Evolutionary conservation across 2,888 invertebrate species (phyloP), one percentile per base, ranked within the genome.

Genomic region (Chaetogeoica ovagalla): DNA sequence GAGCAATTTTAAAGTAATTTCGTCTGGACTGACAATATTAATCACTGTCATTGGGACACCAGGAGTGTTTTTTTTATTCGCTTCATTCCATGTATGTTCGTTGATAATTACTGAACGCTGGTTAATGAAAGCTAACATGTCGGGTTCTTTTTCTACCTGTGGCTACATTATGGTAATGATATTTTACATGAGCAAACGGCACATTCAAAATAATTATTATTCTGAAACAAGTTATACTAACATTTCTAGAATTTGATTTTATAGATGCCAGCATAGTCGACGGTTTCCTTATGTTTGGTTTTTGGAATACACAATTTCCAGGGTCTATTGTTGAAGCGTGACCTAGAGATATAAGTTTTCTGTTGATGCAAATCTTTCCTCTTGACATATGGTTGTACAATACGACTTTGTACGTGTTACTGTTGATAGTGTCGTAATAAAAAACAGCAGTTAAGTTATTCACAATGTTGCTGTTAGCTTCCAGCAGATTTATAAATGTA

Each of bases 11-110:
- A 79, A 48, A 65, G 37, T 71, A 19, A 79, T 79, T 63, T 79
- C 30, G 43, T 79, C 55, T 43, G 79, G 79, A 57, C 79, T 79
- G 17, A 71, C 39, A 15, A 79, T n/a, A 57, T 70, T 39, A 43
- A 71, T 2, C 0, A 79, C 15, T 63, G 19, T 9, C 79, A 79
- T 79, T 30, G 23, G 11, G 1, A 57, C 1, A 23, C 79, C 71
- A 30, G 79, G 71, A 6, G 15, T 2, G 52, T 69, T n/a, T 2
- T 43, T 30, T 5, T 30, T 55, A 17, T 69, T 37, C 0, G 55
- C 17, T 13, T 70, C 39, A 23, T 43, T 8, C 62, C 52, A 70
- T 21, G 52, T 30, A 62, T 62, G 60, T 48, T 70, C n/a, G n/a
- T 37, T 60, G 48, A 60, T 66, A 69, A 23, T 52, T 21, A 60